A percentile compares a stretch with the other conserved stretches of the same genome.
Evolutionary conservation across 2,113 vertebrate species (phyloP).

Genomic region (Sialia sialis): DNA sequence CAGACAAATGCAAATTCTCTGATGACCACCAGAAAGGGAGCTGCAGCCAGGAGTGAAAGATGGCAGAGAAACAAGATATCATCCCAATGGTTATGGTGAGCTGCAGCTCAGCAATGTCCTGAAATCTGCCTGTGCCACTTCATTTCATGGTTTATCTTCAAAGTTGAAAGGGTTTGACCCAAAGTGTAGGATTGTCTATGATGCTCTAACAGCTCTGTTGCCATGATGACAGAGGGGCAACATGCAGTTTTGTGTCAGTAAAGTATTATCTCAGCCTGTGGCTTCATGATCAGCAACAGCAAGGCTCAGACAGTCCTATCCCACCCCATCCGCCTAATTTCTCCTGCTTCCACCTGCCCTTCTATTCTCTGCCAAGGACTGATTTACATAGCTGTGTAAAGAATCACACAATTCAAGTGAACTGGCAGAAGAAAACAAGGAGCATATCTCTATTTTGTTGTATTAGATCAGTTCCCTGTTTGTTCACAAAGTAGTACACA

Average conservation of each 20-base stretch:
- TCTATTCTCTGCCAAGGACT: background rate
- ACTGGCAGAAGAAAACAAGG: background rate
- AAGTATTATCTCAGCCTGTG: background rate
- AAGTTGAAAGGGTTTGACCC: background rate
- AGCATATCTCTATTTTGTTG: background rate
- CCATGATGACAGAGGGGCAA: background rate
- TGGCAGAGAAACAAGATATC: background rate
- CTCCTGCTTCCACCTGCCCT: background rate
- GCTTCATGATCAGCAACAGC: background rate
- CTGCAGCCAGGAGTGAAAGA: background rate
- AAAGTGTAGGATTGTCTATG: background rate
- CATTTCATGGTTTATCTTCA: background rate
- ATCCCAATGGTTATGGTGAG: background rate
- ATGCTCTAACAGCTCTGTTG: background rate
- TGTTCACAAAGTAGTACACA: background rate
- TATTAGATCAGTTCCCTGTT: slow-evolving; percentile 6
- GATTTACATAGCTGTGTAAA: background rate
- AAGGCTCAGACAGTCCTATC: background rate
- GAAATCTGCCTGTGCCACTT: background rate
- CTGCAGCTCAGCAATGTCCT: background rate
- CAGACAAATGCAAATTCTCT: background rate
- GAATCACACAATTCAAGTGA: background rate
- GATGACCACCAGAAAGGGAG: background rate
- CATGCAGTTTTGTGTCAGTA: fast-evolving
- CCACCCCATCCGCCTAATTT: background rate